Evolutionary conservation across 1,140 invertebrate genomes (phyloP).

Genomic region (Geopemphigus sp.): DNA sequence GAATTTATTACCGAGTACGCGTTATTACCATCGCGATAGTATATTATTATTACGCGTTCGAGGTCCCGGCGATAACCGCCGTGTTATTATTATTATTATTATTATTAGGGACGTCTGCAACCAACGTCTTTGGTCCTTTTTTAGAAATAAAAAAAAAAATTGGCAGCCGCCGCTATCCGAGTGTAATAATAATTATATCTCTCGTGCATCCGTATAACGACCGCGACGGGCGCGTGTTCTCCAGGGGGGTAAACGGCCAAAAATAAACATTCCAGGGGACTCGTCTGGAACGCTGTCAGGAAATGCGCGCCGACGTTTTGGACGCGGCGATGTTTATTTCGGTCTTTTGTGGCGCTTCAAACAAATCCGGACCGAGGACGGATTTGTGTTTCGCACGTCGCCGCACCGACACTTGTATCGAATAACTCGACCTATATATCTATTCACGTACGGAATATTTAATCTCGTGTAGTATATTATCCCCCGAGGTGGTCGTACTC

Average conservation of each 20-base stretch:
- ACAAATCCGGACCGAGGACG: background rate
- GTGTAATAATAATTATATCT: conserved; percentile 23
- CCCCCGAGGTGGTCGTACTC: no score
- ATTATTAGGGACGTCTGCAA: background rate
- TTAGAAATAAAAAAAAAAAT: conserved; percentile 16
- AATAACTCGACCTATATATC: no score
- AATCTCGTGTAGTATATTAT: no score
- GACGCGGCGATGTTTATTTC: conserved; percentile 7
- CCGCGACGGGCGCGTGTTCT: background rate
- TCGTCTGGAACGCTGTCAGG: conserved; percentile 40
- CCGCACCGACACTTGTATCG: background rate
- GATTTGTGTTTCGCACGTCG: conserved; percentile 10
- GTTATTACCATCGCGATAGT: background rate
- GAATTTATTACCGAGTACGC: background rate
- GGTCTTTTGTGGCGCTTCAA: conserved; percentile 21
- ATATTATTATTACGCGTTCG: no score
- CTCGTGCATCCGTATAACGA: background rate
- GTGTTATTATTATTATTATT: no score
- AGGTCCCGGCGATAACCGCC: no score
- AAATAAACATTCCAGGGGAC: conserved; percentile 47
- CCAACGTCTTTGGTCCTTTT: no score
- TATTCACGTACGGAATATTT: no score
- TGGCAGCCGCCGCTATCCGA: background rate
- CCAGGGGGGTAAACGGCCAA: conserved; percentile 13
- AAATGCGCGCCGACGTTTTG: background rate